Conservation (phyloP, 2,113 vertebrate species). For the Clupea harengus region DNA sequence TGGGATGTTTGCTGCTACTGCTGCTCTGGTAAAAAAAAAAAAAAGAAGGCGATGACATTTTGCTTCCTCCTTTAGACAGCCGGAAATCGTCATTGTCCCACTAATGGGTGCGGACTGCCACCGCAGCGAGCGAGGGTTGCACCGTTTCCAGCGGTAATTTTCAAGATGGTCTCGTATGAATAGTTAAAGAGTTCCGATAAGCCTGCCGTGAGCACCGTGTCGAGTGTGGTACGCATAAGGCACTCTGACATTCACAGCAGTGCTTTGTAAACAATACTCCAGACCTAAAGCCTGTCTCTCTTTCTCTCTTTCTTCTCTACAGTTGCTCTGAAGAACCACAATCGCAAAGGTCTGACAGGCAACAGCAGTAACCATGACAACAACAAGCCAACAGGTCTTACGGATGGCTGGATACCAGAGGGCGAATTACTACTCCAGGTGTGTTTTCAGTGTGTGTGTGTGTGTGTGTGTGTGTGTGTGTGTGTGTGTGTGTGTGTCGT, state of each 20-base stretch:
- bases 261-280: constrained; percentile 21
- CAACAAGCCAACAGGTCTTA: not conserved
- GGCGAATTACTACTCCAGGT: constrained; percentile 71
- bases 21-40: too few relatives aligned
- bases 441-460: constrained; percentile 24
- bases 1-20: not conserved
- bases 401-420: constrained; percentile 47
- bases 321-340: constrained; percentile 62
- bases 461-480: constrained; percentile 21
- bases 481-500: too few relatives aligned
- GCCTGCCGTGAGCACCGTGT: not conserved
- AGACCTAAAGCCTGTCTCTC: constrained; percentile 41
- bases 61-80: too few relatives aligned
- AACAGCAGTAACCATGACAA: constrained; percentile 13
- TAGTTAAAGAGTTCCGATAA: constrained; percentile 14
- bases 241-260: accelerated
- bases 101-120: too few relatives aligned
- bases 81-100: too few relatives aligned
- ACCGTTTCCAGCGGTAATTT: not conserved
- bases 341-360: constrained; percentile 21
- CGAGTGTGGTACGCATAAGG: constrained; percentile 12
- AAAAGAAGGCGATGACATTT: too few relatives aligned
- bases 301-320: constrained; percentile 30
- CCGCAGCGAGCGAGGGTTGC: too few relatives aligned
- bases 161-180: constrained; percentile 13